These are phyloP conservation scores for Dicranocentrus wangi DNA, from an alignment of 2,888 invertebrate genomes.

Conservation along the genomic window DNA sequence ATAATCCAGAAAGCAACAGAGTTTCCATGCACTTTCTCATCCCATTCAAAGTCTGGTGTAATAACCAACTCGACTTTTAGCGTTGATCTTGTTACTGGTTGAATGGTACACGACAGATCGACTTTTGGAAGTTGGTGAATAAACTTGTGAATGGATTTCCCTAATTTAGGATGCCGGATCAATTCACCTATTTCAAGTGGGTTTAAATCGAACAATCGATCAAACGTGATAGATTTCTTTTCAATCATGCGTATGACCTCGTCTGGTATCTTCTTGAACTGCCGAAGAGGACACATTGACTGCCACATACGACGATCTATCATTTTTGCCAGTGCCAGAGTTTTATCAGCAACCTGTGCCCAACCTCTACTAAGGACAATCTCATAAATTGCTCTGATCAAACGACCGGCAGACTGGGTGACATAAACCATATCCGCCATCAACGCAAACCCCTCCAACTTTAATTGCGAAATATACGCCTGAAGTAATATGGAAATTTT, in stretches of 20 bases:
- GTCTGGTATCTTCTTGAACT: conserved; percentile 97
- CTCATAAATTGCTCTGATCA: conserved; percentile 97
- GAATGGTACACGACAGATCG: conserved; percentile 96
- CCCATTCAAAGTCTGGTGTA: conserved; percentile 99
- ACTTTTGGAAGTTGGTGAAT: conserved; percentile 97
- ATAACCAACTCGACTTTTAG: conserved; percentile 96
- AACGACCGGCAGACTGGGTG: conserved; percentile 95
- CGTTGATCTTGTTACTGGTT: conserved; percentile 95
- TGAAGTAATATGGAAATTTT: conserved; percentile 94
- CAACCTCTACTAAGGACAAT: conserved; percentile 90
- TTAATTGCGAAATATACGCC: conserved; percentile 98
- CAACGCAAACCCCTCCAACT: conserved; percentile 97
- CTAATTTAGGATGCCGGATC: conserved; percentile 90
- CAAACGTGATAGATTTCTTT: conserved; percentile 97
- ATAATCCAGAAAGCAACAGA: conserved; percentile 81
- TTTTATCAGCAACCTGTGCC: conserved; percentile 98
- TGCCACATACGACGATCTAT: conserved; percentile 99
- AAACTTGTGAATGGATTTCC: conserved; percentile 96
- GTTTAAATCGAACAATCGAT: conserved; percentile 94
- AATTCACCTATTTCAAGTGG: conserved; percentile 98
- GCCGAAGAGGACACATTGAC: conserved; percentile 97
- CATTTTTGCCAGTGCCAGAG: conserved; percentile 97
- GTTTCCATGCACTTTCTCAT: conserved; percentile 89
- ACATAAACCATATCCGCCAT: conserved; percentile 99
- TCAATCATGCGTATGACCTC: conserved; percentile 97